These are phyloP conservation scores for Mesembrinibis cayennensis DNA, from an alignment of 2,113 vertebrate species.

Conservation along the genomic window DNA sequence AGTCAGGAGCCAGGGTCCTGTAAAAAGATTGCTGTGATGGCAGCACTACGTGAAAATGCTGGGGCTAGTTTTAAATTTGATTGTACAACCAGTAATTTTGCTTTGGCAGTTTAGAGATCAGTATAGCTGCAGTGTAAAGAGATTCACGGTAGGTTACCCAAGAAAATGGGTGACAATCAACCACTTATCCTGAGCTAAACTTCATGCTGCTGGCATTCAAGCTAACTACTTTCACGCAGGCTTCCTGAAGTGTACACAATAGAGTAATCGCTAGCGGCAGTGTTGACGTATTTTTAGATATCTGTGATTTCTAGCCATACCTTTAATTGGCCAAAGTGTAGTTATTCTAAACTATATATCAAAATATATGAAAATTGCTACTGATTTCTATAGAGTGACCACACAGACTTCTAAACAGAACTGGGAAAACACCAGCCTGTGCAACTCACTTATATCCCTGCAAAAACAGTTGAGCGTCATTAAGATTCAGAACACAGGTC, in stretches of 20 bases:
- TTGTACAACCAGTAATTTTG: neutral
- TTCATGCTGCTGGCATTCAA: neutral
- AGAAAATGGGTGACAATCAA: neutral
- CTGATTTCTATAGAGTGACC: neutral
- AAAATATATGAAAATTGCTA: neutral
- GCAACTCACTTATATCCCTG: neutral
- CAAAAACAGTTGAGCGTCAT: neutral
- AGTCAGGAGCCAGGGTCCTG: neutral
- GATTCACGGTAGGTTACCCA: neutral
- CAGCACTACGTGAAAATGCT: neutral
- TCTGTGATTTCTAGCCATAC: neutral
- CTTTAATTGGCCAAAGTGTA: neutral
- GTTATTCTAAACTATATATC: neutral
- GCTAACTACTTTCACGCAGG: neutral
- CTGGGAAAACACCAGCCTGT: neutral
- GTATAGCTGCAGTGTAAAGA: neutral
- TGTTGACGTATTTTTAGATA: neutral
- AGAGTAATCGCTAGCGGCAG: neutral
- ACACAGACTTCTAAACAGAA: fast-evolving
- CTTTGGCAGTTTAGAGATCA: neutral
- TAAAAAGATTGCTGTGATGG: neutral
- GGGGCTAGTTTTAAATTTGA: neutral
- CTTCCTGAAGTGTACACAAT: neutral
- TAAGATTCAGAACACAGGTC: neutral
- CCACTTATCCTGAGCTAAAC: fast-evolving